Evolutionary conservation across 2,797 vertebrate species (phyloP).

Genomic region (Ataeniobius toweri): DNA sequence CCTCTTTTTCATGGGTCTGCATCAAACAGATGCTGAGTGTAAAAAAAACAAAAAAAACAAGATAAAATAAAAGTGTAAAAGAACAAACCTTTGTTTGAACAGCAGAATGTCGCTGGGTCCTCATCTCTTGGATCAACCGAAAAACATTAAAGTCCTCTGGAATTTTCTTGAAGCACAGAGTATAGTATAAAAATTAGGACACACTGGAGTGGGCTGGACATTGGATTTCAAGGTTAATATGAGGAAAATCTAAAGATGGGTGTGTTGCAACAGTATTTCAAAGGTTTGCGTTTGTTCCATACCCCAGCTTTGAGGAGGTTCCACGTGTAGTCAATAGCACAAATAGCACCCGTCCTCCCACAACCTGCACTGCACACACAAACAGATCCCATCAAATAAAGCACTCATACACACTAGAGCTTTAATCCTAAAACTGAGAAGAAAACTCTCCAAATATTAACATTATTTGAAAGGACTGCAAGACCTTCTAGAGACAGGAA

Average conservation of each 20-base stretch:
- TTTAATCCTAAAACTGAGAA: background rate
- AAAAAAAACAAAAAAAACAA: background rate
- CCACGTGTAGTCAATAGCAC: slow-evolving; percentile 99
- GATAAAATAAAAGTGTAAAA: background rate
- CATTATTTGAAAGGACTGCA: background rate
- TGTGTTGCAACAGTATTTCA: background rate
- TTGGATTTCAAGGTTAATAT: background rate
- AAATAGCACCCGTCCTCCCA: slow-evolving; percentile 97
- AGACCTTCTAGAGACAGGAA: slow-evolving; percentile 54
- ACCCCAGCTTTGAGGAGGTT: slow-evolving; percentile 98
- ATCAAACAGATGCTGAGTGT: background rate
- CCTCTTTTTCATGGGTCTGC: background rate
- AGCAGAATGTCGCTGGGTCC: slow-evolving; percentile 96
- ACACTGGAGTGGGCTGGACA: background rate
- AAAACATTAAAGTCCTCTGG: slow-evolving; percentile 97
- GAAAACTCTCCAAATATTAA: background rate
- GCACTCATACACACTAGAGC: slow-evolving; percentile 4
- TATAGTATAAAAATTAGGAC: slow-evolving; percentile 10
- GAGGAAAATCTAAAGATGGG: background rate
- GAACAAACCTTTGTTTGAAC: slow-evolving; percentile 94
- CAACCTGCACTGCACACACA: slow-evolving; percentile 90
- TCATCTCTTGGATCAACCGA: slow-evolving; percentile 97
- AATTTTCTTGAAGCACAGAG: slow-evolving; percentile 87
- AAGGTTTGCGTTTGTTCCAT: slow-evolving; percentile 57
- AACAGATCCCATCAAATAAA: slow-evolving; percentile 33